Evolutionary conservation across 2,797 vertebrate species (phyloP), one percentile per base, ranked within the genome.

Genomic region (Oreortyx pictus): DNA sequence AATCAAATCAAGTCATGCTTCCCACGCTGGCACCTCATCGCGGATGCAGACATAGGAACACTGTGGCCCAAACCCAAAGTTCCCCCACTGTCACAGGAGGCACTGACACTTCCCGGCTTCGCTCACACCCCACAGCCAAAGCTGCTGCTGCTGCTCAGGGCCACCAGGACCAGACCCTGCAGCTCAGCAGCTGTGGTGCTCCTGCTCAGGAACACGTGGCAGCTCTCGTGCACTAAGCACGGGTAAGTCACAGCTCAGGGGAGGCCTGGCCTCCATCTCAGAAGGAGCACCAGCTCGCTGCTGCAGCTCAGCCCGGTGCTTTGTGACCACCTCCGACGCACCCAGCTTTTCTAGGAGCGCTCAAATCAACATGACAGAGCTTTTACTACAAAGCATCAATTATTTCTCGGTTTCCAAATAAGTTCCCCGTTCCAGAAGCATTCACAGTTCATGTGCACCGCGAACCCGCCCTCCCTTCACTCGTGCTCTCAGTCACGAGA

Each of bases 121-220:
- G 43, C 43, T 50, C 43, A 4, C 5, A 6, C 33, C 17, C 29
- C 31, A 13, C 17, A 61, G 33, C 19, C 46, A 33, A 65, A 50
- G 41, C 60, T 66, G 75, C 64, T 73, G 47, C 67, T 17, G 47
- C 67, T 17, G 25, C 31, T 8, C 33, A 6, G n/a, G 60, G 24
- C 37, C 72, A 65, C 57, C 46, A 49, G 14, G 41, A n/a, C 20
- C 27, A 29, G 7, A 23, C 17, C 49, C 33, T 19, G 14, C 6
- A 3, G 46, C n/a, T 7, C 14, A 8, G 12, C 25, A 17, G 33
- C 20, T 25, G 6, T 8, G 27, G n/a, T 5, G 9, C 61, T 46
- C 20, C 10, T 46, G 29, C 70, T 35, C 0, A 0, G 31, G 31
- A 56, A 20, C 14, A 4, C 0, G 0, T 4, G 22, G 50, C 33